A percentile compares a stretch with the other conserved stretches of the same genome.
These are phyloP conservation scores for Menura novaehollandiae DNA, from an alignment of 2,113 vertebrate species.

Conservation along the genomic window DNA sequence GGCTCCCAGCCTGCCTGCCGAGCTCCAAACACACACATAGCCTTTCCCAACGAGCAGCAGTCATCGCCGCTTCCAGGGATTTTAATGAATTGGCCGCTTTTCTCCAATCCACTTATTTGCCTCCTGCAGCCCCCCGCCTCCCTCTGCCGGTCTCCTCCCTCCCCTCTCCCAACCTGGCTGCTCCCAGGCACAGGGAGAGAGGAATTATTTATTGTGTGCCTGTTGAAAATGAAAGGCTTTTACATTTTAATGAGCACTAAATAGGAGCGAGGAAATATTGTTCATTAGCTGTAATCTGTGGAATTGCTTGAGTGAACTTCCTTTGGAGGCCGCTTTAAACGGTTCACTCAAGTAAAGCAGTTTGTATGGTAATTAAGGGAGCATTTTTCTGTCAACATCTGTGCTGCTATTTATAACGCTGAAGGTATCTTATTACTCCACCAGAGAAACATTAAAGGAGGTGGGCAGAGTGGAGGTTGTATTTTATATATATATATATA, in stretches of 20 bases:
- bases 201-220: slow-evolving; percentile 84
- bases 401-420: slow-evolving; percentile 89
- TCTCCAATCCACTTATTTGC: slow-evolving; percentile 35
- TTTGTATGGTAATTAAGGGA: slow-evolving; percentile 99
- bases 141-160: slow-evolving; percentile 18
- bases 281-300: slow-evolving; percentile 90
- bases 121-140: neutral
- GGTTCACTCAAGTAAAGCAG: slow-evolving; percentile 95
- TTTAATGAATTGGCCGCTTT: slow-evolving; percentile 28
- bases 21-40: neutral
- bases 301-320: slow-evolving; percentile 90
- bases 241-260: slow-evolving; percentile 90
- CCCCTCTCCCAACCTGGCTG: slow-evolving; percentile 36
- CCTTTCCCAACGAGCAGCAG: neutral
- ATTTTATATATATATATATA: neutral
- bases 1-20: neutral
- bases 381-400: slow-evolving; percentile 94
- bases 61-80: neutral
- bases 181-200: slow-evolving; percentile 61
- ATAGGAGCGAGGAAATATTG: slow-evolving; percentile 86
- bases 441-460: slow-evolving; percentile 60
- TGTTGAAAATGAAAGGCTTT: slow-evolving; percentile 84
- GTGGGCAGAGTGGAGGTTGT: slow-evolving; percentile 47
- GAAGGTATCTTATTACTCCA: slow-evolving; percentile 70
- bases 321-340: slow-evolving; percentile 90